Percentiles rank a stretch among this genome's conserved stretches.
phyloP scores from a whole-genome alignment of 2,888 invertebrate species.

The Scaptodrosophila latifasciaeformis region DNA sequence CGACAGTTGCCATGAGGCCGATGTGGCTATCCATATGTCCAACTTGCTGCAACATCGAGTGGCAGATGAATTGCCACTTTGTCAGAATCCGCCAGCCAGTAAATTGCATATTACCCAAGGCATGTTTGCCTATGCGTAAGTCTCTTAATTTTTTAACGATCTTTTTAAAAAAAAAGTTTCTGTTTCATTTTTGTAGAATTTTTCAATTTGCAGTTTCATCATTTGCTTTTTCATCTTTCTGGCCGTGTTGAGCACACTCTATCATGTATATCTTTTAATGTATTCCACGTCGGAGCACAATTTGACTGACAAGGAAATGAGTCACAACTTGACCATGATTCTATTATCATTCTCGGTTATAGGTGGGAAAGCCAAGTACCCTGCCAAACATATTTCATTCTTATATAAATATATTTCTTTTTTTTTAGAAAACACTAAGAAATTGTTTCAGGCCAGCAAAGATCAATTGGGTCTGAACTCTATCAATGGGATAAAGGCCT shows the following conservation, averaged over 20 bases:
- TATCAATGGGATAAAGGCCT: conserved; percentile 80
- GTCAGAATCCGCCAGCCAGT: conserved; percentile 74
- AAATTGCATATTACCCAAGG: conserved; percentile 73
- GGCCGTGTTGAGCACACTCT: conserved; percentile 76
- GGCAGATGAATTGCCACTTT: conserved; percentile 76
- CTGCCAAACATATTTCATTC: not conserved
- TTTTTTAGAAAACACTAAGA: conserved; percentile 64
- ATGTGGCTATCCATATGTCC: conserved; percentile 75
- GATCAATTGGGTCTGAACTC: conserved; percentile 80
- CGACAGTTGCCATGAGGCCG: conserved; percentile 77
- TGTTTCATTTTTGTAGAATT: not conserved
- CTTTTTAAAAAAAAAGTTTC: no score
- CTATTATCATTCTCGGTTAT: conserved; percentile 68
- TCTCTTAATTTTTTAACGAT: conserved; percentile 7
- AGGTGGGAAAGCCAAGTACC: conserved; percentile 48
- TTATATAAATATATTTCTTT: no score
- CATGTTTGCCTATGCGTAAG: conserved; percentile 74
- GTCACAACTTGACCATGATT: conserved; percentile 45
- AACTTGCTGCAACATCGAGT: conserved; percentile 72
- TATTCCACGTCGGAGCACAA: conserved; percentile 31
- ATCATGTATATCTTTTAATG: conserved; percentile 74
- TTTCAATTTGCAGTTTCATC: conserved; percentile 74
- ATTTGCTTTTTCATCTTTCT: conserved; percentile 76
- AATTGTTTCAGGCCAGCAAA: conserved; percentile 73
- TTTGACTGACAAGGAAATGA: conserved; percentile 10